Evolutionary conservation across 1,140 invertebrate genomes (phyloP), one percentile per base, ranked within the genome.

Genomic region (Anthonomus grandis): DNA sequence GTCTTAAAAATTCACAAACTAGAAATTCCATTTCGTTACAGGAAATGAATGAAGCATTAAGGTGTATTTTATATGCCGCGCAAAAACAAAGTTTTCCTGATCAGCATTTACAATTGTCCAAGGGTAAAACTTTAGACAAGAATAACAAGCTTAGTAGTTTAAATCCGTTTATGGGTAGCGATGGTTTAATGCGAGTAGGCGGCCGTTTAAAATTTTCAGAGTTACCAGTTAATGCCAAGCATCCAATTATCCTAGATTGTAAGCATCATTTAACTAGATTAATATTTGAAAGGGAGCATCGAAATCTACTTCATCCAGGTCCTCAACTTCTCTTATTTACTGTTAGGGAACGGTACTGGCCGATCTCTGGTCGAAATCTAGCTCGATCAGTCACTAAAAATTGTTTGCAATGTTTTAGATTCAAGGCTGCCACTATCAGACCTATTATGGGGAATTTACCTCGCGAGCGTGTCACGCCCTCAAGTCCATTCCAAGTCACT

Each of bases 181-280:
- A 57, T 9, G 15, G 60, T 10, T 66, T 76, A 3, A 8, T 76
- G 4, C 60, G 70, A 44, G 75, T 76, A 13, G 75, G 73, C 9
- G 74, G 75, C 6, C 34, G 74, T 19, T 52, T 76, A 17, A 22
- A 53, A 24, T 57, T 73, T 27, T 49, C 66, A 3, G 27, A 62
- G 6, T 57, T 75, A 2, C 27, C 65, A 1, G 51, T 65, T 52
- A 51, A 62, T 13, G 47, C 57, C 31, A 71, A 69, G 47, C 65
- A 73, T 62, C 73, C 73, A 2, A 67, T 74, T n/a, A 38, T 76
- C 19, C 50, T 76, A 18, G 67, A 68, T n/a, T 25, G n/a, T n/a
- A 57, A 57, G 12, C 34, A 64, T 62, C 39, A 55, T 17, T 50
- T 67, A 1, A 59, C 61, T 0, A 52, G 49, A 15, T 47, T 68